A percentile compares a stretch with the other conserved stretches of the same genome.
phyloP scores from a whole-genome alignment of 2,888 invertebrate species.

The Sphaerophoria rueppellii region DNA sequence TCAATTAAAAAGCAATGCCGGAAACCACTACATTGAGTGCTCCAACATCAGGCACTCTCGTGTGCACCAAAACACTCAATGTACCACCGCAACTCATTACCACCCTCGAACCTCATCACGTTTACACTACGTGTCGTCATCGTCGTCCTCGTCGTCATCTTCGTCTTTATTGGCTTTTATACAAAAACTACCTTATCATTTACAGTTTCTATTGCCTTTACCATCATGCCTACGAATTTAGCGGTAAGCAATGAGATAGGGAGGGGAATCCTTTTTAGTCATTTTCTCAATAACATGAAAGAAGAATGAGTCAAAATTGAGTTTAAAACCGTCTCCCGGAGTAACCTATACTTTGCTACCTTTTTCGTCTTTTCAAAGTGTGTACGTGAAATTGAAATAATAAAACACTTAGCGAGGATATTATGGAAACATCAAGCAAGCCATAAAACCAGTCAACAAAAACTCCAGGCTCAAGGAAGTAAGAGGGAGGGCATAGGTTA shows the following conservation, averaged over 20 bases:
- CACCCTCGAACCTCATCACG: neutral
- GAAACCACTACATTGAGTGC: slow-evolving; percentile 43
- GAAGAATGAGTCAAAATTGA: slow-evolving; percentile 47
- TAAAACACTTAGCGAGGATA: slow-evolving; percentile 67
- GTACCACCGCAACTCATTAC: too few relatives aligned
- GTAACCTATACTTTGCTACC: slow-evolving; percentile 37
- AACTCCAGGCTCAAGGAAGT: neutral
- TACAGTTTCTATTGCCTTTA: neutral
- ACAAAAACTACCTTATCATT: slow-evolving; percentile 49
- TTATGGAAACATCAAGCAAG: slow-evolving; percentile 50
- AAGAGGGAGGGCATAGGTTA: too few relatives aligned
- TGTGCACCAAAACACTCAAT: neutral
- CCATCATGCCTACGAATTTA: slow-evolving; percentile 46
- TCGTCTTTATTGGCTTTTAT: slow-evolving; percentile 12
- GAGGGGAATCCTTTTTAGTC: neutral
- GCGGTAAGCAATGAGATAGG: slow-evolving; percentile 7
- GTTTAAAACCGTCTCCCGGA: slow-evolving; percentile 65
- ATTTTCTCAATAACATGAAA: neutral
- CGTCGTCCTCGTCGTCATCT: neutral
- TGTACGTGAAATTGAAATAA: slow-evolving; percentile 69
- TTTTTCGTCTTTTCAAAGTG: slow-evolving; percentile 44
- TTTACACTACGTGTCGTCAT: neutral
- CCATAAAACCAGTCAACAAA: neutral
- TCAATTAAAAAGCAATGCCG: slow-evolving; percentile 71
- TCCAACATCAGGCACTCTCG: neutral